phyloP scores from a whole-genome alignment of 2,113 vertebrate genomes.

The Plecotus auritus region DNA sequence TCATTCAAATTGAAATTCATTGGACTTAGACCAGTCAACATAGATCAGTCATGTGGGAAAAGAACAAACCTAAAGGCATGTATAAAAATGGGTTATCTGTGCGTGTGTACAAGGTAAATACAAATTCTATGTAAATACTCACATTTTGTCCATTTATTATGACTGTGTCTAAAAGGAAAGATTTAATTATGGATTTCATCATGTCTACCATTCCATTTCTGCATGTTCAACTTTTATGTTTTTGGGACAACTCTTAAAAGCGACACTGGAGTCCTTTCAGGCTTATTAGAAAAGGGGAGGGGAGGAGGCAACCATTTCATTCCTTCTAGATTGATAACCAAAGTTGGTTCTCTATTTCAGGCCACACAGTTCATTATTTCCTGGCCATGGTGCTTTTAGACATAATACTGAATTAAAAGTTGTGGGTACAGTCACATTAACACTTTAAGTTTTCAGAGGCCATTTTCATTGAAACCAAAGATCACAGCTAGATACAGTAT shows the following conservation, averaged over 20 bases:
- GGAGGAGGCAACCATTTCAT: neutral
- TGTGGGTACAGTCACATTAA: neutral
- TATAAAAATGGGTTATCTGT: neutral
- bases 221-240: neutral
- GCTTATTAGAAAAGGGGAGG: neutral
- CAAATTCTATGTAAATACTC: neutral
- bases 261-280: neutral
- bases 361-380: neutral
- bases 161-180: neutral
- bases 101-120: neutral
- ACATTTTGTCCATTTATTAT: neutral
- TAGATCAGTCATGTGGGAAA: neutral
- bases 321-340: neutral
- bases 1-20: neutral
- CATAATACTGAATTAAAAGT: neutral
- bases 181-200: neutral
- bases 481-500: neutral
- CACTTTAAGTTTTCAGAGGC: neutral
- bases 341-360: neutral
- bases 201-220: neutral
- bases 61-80: neutral
- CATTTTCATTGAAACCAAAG: conserved; percentile 15
- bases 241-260: neutral
- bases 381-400: neutral
- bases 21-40: neutral